Evolutionary conservation across 1,140 invertebrate genomes (phyloP).

Genomic region (Drosophila azteca): DNA sequence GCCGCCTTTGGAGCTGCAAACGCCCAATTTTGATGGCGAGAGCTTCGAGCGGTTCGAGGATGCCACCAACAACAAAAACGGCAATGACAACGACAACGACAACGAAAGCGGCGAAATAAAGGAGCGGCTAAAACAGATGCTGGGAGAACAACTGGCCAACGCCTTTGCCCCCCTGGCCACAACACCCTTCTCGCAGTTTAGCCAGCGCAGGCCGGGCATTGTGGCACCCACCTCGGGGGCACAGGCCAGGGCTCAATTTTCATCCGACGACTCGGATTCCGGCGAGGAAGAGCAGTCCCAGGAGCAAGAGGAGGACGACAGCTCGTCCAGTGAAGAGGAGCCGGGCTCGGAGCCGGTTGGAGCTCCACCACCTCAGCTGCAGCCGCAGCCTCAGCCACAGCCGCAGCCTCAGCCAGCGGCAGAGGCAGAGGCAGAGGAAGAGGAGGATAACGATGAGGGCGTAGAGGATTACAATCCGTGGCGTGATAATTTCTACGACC

Average conservation of each 20-base stretch:
- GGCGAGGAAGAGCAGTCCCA: constrained; percentile 23
- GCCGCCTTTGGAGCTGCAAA: constrained; percentile 28
- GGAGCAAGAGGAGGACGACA: constrained; percentile 25
- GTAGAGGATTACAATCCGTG: constrained; percentile 58
- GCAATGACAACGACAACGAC: not conserved
- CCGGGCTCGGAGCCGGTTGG: not conserved
- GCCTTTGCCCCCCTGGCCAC: constrained; percentile 57
- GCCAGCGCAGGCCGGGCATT: constrained; percentile 44
- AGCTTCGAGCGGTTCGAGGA: constrained; percentile 39
- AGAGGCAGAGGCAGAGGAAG: not conserved
- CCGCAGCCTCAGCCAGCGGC: not conserved
- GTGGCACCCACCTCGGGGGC: constrained; percentile 41
- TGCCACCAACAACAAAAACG: not conserved
- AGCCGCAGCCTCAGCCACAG: not conserved
- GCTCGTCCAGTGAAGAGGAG: constrained; percentile 4
- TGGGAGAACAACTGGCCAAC: constrained; percentile 50
- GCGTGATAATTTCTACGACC: constrained; percentile 67
- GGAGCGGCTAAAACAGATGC: constrained; percentile 43
- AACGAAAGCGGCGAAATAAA: constrained; percentile 37
- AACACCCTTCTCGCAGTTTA: constrained; percentile 29
- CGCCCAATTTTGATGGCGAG: constrained; percentile 37
- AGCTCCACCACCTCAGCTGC: not conserved
- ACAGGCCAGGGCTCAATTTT: constrained; percentile 41
- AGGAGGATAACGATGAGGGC: constrained; percentile 11
- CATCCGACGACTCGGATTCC: not conserved